Base-by-base conservation (phyloP, 2,113 vertebrate species). In the Eretmochelys imbricata region DNA sequence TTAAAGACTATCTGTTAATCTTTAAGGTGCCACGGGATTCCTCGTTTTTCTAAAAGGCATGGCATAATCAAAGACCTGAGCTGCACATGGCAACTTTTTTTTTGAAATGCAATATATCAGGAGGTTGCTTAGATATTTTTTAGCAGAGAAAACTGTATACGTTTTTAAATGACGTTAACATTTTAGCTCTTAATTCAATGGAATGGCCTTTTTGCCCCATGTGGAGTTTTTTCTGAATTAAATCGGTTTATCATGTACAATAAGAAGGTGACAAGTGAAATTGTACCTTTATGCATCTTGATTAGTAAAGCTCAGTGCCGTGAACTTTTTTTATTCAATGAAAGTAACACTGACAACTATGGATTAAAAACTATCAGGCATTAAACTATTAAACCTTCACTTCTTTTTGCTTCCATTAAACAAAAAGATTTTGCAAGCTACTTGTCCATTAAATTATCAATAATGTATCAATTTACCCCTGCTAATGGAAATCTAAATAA, bases 211-310 rank as follows among this genome's bases (percentile, higher is more conserved):
- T 8, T 82, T 82, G 69, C 38, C 62, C 27, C 35, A 50, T 65
- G 84, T 89, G 87, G 94, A 96, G 62, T 81, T 80, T 25, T 97
- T 94, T 5, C 3, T 91, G 79, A 96, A 91, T 65, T 85, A 59
- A 89, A 91, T 79, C 82, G 84, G 88, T 81, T 90, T 91, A 95
- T 95, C 94, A 57, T 92, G 93, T 85, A 90, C 89, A 91, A 76
- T 89, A 95, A 91, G 88, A 91, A 49, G 88, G 91, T 92, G 95
- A 94, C 93, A 97, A 95, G 46, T 83, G 93, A 93, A 95, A 96
- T 89, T 96, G 86, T 93, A 88, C 72, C 92, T 96, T 95, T 88
- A 91, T 92, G 89, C 89, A 96, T 96, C 93, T 84, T 98, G 93
- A 97, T 96, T 92, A 97, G 92, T 86, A 95, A 97, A 94, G 69